Conservation (phyloP, 2,113 vertebrate species). For the Poeciliopsis turrubarensis region DNA sequence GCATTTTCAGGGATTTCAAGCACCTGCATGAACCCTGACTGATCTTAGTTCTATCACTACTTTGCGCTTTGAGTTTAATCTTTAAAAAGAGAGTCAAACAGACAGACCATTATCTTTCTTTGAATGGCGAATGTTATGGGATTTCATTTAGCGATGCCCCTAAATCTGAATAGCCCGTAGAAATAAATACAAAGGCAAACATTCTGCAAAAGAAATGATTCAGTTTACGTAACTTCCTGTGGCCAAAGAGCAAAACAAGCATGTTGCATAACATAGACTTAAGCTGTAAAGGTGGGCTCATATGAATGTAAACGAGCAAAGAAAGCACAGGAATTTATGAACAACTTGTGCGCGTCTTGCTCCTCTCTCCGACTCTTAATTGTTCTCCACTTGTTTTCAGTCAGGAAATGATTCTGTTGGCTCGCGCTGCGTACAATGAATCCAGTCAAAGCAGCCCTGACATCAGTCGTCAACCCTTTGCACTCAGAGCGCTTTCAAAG, state of each 20-base stretch:
- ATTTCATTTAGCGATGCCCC: neutral
- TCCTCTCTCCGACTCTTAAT: neutral
- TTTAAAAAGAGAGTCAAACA: neutral
- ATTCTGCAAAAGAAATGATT: neutral
- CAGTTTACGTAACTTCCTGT: conserved; percentile 4
- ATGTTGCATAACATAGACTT: conserved; percentile 19
- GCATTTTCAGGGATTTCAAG: no score
- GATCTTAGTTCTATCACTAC: neutral
- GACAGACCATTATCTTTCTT: neutral
- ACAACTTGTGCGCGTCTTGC: neutral
- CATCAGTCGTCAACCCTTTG: neutral
- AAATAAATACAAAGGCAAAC: conserved; percentile 7
- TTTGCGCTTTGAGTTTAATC: neutral
- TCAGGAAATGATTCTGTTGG: conserved; percentile 1
- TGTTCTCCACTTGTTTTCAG: neutral
- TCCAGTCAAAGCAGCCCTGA: conserved; percentile 31
- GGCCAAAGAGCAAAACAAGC: conserved; percentile 14
- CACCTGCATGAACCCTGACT: neutral
- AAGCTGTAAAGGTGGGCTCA: neutral
- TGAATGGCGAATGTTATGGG: neutral
- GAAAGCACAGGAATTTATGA: conserved; percentile 8
- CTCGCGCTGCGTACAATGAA: conserved; percentile 6
- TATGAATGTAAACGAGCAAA: neutral
- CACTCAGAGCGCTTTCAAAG: conserved; percentile 38
- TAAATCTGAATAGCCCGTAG: neutral